Evolutionary conservation across 2,797 vertebrate genomes (phyloP), one percentile per base, ranked within the genome.

Genomic region (Rhynchonycteris naso): DNA sequence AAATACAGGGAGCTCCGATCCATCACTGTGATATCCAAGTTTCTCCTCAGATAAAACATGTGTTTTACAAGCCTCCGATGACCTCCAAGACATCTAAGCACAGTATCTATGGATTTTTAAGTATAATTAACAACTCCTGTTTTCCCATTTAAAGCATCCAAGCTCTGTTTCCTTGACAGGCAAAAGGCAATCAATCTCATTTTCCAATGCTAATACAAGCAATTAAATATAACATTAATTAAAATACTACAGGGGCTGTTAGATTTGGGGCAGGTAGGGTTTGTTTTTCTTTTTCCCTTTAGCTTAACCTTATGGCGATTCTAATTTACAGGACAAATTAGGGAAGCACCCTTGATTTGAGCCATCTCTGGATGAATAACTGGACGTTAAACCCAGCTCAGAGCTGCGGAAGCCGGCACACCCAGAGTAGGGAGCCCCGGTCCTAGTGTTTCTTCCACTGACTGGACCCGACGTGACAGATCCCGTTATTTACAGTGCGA

Each of bases 191-290:
- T 98, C 98, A 98, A 97, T 98, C 97, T 98, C 97, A 59, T 98
- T 98, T 97, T 98, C 97, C 98, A 98, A 98, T 98, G 97, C 96
- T 98, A 98, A 98, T 98, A 97, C 87, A 97, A 97, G 97, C 98
- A 98, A 98, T 98, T 98, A 98, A 98, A 98, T 98, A 97, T 97
- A 98, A 97, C 97, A 98, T 97, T 98, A 98, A 98, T 97, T 98
- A 97, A 98, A 98, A 98, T 98, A 98, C 97, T 97, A 96, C 95
- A 97, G 97, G 94, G 97, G 86, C 95, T 98, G 92, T 97, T 97
- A 93, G 78, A 0, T 66, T 86, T 97, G 47, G 91, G 98, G 96
- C 91, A 97, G 94, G 96, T 97, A n/a, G 91, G 72, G 0, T 68
- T 85, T 94, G 95, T 79, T 78, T 68, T 68, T n/a, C 8, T 93